Percentiles rank a stretch among this genome's conserved stretches.
These are phyloP conservation scores for Tarsius wallacei DNA, from an alignment of 2,797 vertebrate species.

Conservation along the genomic window DNA sequence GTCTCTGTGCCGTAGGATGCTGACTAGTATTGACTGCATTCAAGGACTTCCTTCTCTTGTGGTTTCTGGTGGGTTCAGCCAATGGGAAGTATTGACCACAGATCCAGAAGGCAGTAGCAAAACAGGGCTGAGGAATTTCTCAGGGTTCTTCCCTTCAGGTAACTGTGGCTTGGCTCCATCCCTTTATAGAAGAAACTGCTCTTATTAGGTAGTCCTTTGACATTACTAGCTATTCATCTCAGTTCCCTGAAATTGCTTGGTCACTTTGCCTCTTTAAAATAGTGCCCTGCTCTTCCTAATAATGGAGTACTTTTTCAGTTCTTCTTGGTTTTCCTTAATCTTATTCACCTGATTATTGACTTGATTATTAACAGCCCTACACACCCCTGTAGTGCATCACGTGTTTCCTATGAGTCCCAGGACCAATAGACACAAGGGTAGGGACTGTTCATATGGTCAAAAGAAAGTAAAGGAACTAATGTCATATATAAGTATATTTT, in stretches of 20 bases:
- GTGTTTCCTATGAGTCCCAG: neutral
- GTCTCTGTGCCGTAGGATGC: neutral
- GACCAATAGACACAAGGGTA: neutral
- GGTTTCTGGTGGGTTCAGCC: neutral
- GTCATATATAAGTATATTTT: neutral
- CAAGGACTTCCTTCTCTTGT: neutral
- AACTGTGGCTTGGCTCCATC: neutral
- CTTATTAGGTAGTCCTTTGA: neutral
- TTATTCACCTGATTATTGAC: neutral
- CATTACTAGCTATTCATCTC: neutral
- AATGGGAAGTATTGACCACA: neutral
- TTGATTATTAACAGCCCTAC: neutral
- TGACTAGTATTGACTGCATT: neutral
- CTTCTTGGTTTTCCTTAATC: neutral
- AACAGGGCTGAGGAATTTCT: neutral
- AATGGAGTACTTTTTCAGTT: neutral
- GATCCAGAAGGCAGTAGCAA: neutral
- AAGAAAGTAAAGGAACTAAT: neutral
- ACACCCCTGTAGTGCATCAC: fast-evolving
- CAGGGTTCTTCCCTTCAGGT: neutral
- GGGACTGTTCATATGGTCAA: neutral
- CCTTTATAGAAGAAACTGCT: neutral
- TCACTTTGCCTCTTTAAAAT: neutral
- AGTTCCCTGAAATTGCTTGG: neutral
- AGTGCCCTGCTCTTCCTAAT: neutral